phyloP scores from a whole-genome alignment of 2,113 vertebrate genomes.

The Catharus fuscescens region DNA sequence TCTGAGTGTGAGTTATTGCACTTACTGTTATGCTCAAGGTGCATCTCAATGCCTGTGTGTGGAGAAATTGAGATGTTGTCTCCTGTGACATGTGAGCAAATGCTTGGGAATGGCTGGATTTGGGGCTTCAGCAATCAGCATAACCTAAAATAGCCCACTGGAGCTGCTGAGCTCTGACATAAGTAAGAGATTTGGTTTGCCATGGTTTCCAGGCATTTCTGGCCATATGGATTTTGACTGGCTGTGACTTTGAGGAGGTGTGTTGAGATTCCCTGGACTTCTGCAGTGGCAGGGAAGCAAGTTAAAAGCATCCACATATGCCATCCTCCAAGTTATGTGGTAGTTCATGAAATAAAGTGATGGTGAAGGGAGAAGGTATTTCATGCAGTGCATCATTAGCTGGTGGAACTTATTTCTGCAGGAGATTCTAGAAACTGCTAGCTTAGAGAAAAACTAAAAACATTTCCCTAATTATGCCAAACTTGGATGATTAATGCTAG shows the following conservation, averaged over 20 bases:
- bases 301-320: neutral
- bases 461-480: neutral
- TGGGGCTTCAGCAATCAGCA: neutral
- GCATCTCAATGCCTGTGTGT: neutral
- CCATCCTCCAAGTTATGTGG: neutral
- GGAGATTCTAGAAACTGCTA: neutral
- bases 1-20: neutral
- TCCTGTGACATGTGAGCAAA: neutral
- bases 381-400: neutral
- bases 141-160: neutral
- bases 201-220: neutral
- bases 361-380: neutral
- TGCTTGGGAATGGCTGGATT: neutral
- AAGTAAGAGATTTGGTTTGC: neutral
- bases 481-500: neutral
- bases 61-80: neutral
- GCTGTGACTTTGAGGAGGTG: slow-evolving; percentile 8
- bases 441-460: neutral
- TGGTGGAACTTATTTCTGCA: neutral
- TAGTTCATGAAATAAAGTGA: neutral
- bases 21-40: neutral
- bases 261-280: neutral
- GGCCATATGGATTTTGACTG: slow-evolving; percentile 1
- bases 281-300: neutral
- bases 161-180: neutral